Evolutionary conservation across 2,797 vertebrate species (phyloP), one percentile per base, ranked within the genome.

Genomic region (Oreochromis mossambicus): DNA sequence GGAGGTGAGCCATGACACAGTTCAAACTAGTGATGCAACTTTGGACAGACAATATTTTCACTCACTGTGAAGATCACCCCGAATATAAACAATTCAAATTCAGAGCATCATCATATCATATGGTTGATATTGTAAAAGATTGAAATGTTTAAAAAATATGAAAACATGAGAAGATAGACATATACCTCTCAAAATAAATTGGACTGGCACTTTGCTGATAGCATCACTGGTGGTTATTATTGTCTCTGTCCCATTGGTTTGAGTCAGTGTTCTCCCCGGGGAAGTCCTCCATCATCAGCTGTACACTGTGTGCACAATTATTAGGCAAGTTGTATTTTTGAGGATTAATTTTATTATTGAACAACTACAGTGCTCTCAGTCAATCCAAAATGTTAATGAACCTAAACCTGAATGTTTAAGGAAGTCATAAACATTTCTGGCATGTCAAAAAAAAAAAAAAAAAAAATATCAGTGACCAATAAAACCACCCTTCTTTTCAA

Each of bases 231-330:
- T 21, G 2, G 73, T 88, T 61, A 17, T 84, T 4, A 8, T 19
- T 6, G 4, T 5, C 24, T 12, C 32, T 7, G 3, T 8, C 3
- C 82, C 61, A 9, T 68, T 0, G 2, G 48, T 26, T 4, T 82
- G 15, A n/a, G 17, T 86, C 83, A 94, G 54, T 7, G 5, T 83
- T 52, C 52, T 86, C 48, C 4, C 6, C 38, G 52, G 89, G 89
- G 34, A 92, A 92, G 80, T 92, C 92, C 86, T 92, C 90, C 90
- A 94, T 87, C 26, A 86, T 50, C 58, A 91, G 19, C 84, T 90
- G 89, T 1, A 93, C 41, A 43, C 12, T 46, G 6, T 46, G 43
- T 46, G 43, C 43, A 46, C 43, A 46, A 46, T 46, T 15, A 46
- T 46, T 46, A 46, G 14, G 43, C 43, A 46, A 46, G 2, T 46